Percentiles rank a stretch among this genome's conserved stretches.
Conservation (phyloP, 30 jellyfish, hydroid and myxozoan genomes). For the Rhopilema esculentum region DNA sequence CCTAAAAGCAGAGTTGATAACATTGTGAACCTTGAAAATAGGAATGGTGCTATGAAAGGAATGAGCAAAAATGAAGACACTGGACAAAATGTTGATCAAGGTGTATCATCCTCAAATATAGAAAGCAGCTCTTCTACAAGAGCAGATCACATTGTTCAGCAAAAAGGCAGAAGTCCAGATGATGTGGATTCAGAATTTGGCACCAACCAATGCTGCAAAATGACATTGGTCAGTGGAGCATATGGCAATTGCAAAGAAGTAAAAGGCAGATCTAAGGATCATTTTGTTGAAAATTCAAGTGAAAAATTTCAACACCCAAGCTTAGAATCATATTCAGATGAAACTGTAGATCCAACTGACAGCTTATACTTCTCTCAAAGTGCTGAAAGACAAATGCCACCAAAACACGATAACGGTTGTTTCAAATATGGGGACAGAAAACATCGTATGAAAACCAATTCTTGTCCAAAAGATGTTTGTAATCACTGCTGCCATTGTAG, state of each 20-base stretch:
- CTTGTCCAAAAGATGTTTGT: background rate
- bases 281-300: background rate
- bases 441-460: background rate
- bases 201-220: background rate
- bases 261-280: background rate
- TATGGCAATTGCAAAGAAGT: background rate
- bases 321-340: background rate
- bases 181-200: background rate
- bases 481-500: background rate
- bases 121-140: background rate
- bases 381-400: too few relatives aligned
- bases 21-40: background rate
- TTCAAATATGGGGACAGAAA: background rate
- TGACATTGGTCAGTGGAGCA: background rate
- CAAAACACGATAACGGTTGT: too few relatives aligned
- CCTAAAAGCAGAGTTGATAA: constrained; percentile 89
- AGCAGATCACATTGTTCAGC: background rate
- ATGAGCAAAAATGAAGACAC: background rate
- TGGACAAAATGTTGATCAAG: background rate
- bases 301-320: background rate
- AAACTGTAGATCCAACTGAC: too few relatives aligned
- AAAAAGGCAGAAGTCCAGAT: background rate
- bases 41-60: background rate
- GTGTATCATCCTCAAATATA: background rate
- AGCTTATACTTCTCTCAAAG: too few relatives aligned